Evolutionary conservation across 2,797 vertebrate genomes (phyloP).

Genomic region (Rhodeus uyekii): DNA sequence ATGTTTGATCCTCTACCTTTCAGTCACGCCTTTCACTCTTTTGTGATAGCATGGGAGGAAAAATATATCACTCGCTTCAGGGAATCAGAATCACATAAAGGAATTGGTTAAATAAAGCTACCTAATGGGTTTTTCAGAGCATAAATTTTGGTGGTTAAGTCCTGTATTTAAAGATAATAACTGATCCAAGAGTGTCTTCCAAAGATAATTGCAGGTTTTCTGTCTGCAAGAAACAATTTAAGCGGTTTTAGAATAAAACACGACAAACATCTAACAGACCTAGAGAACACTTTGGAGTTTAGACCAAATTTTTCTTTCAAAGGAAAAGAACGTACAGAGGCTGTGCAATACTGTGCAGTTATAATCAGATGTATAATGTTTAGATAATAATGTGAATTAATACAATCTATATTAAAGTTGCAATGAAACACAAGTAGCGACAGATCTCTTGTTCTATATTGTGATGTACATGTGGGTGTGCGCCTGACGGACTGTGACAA

Average conservation of each 20-base stretch:
- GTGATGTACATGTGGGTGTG: not conserved
- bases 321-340: not conserved
- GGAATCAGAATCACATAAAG: conserved; percentile 61
- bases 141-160: conserved; percentile 68
- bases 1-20: conserved; percentile 4
- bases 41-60: not conserved
- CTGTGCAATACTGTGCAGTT: not conserved
- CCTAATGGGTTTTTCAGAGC: conserved; percentile 65
- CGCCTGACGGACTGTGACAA: not conserved
- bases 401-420: not conserved
- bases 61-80: not conserved
- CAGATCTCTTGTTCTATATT: not conserved
- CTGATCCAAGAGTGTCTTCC: conserved; percentile 69
- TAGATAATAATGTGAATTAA: not conserved
- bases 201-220: conserved; percentile 67
- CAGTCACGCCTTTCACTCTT: conserved; percentile 3
- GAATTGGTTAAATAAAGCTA: conserved; percentile 70
- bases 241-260: conserved; percentile 63
- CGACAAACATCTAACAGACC: conserved; percentile 11
- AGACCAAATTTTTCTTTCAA: too few relatives aligned
- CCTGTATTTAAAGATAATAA: conserved; percentile 77
- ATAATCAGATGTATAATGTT: not conserved
- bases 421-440: not conserved
- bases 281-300: not conserved
- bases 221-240: conserved; percentile 62